These are phyloP conservation scores for Coregonus sp. DNA, from an alignment of 2,797 vertebrate genomes.

Conservation along the genomic window DNA sequence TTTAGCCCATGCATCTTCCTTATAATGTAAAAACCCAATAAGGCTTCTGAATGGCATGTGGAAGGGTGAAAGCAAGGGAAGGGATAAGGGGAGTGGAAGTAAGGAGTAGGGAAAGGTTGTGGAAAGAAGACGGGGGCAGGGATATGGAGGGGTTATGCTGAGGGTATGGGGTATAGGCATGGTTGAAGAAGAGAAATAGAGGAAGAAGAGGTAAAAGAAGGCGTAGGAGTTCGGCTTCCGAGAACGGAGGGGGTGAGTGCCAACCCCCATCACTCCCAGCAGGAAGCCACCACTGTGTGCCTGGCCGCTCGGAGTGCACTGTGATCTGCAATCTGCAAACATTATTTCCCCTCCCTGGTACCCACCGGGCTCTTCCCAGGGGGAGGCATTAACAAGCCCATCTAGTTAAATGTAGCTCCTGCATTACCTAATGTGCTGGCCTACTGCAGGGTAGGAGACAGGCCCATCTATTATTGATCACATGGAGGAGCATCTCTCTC, in stretches of 20 bases:
- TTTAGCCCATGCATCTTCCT: too few relatives aligned
- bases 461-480: conserved; percentile 83
- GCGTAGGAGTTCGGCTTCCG: not conserved
- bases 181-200: too few relatives aligned
- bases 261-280: not conserved
- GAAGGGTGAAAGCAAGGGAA: too few relatives aligned
- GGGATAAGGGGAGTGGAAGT: too few relatives aligned
- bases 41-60: too few relatives aligned
- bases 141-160: too few relatives aligned
- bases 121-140: too few relatives aligned
- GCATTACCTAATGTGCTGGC: conserved; percentile 83
- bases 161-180: too few relatives aligned
- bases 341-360: conserved; percentile 36
- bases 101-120: too few relatives aligned
- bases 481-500: conserved; percentile 74
- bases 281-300: not conserved
- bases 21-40: too few relatives aligned
- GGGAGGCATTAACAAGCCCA: conserved; percentile 85
- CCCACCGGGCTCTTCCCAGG: conserved; percentile 57
- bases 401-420: conserved; percentile 84
- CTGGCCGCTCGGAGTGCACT: conserved; percentile 20
- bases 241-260: not conserved
- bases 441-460: conserved; percentile 77
- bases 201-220: not conserved
- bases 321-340: conserved; percentile 52